Conservation (phyloP, 2,797 vertebrate genomes). For the Fratercula arctica region DNA sequence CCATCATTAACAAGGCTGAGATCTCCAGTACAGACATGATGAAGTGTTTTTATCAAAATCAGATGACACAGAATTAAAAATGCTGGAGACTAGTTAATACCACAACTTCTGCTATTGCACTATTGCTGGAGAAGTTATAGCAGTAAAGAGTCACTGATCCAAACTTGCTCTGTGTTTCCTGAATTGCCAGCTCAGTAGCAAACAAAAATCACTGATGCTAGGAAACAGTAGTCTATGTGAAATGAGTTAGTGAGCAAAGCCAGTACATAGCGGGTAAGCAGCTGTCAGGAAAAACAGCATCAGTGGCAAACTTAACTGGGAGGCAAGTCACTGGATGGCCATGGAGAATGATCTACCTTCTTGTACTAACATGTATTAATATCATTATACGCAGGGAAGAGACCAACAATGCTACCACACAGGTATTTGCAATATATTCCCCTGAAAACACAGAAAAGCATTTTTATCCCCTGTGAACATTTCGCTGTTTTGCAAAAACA, state of each 20-base stretch:
- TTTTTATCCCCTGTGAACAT: not conserved
- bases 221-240: not conserved
- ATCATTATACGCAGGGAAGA: not conserved
- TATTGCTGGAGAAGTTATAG: not conserved
- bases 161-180: not conserved
- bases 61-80: constrained; percentile 45
- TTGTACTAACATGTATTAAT: not conserved
- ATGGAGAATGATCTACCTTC: not conserved
- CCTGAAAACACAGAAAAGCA: not conserved
- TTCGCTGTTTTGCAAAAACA: not conserved
- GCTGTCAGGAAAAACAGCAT: not conserved
- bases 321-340: not conserved
- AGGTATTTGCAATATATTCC: not conserved
- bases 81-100: constrained; percentile 11
- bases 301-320: not conserved
- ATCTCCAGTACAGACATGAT: constrained; percentile 5
- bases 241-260: not conserved
- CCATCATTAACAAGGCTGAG: not conserved
- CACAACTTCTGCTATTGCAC: not conserved
- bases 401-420: not conserved
- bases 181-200: constrained; percentile 54
- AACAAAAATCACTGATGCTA: not conserved
- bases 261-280: not conserved
- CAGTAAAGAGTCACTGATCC: not conserved
- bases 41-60: constrained; percentile 46